Base-by-base conservation (phyloP, 2,888 invertebrate genomes). In the Fragum sueziense region DNA sequence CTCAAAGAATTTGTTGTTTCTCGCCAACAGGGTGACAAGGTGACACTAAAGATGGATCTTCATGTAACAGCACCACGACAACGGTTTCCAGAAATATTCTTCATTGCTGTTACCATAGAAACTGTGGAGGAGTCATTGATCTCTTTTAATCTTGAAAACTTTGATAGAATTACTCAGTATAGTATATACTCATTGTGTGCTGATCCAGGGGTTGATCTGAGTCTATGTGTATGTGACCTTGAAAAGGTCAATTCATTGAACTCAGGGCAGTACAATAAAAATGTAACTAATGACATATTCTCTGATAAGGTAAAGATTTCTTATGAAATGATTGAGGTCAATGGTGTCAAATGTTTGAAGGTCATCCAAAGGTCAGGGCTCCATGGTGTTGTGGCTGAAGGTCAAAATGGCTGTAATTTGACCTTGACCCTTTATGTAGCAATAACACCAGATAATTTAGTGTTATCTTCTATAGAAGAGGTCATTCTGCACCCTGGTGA, bases 111-210 rank as follows among this genome's bases (percentile, higher is more conserved):
- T 20, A 72, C 70, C 22, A 57, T 69, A 3, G 29, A 20, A 6
- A 31, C 41, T 9, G 29, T 70, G 20, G 47, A 34, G 14, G 29
- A 47, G 14, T 9, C 20, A n/a, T 54, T 65, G 25, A 47, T 68
- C 14, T 47, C 47, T 9, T 33, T 70, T 33, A 9, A 57, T 20
- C 52, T 90, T 25, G 70, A 79, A 20, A 85, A 75, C 29, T 85
- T 84, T 72, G 88, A 89, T 52, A 83, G 90, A 22, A 82, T 88
- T 22, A 85, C 90, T 6, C 79, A 84, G 0, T 90, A 90, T 70
- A 85, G 88, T 51, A 75, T 79, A 41, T 90, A 86, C 59, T 70
- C 81, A 3, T 52, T 52, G 11, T 90, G 90, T 80, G 84, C 86
- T 9, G 89, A 90, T 62, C 54, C 57, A 54, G 79, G 78, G 14